phyloP scores from a whole-genome alignment of 1,140 invertebrate genomes.

The Odontomachus brunneus region DNA sequence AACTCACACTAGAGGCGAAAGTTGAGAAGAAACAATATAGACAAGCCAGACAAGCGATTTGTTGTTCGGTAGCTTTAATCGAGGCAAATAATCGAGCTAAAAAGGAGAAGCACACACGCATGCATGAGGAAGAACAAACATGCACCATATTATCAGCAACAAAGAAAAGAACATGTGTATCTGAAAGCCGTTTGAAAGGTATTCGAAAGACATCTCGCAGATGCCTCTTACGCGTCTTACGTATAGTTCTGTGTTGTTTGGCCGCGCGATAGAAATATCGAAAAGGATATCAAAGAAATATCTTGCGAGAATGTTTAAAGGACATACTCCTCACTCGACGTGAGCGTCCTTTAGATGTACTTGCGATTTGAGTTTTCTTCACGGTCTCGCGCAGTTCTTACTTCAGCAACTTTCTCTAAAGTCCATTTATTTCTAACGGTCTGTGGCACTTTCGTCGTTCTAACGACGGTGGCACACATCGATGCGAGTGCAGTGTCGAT shows the following conservation, averaged over 20 bases:
- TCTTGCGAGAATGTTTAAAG: neutral
- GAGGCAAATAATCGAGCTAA: slow-evolving; percentile 21
- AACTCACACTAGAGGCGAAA: slow-evolving; percentile 53
- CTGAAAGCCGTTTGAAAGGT: neutral
- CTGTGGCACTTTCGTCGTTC: slow-evolving; percentile 1
- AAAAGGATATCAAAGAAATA: neutral
- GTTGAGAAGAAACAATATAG: slow-evolving; percentile 50
- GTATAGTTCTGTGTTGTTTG: neutral
- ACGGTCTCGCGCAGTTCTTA: no score
- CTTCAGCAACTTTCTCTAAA: slow-evolving; percentile 19
- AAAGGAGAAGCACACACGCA: slow-evolving; percentile 6
- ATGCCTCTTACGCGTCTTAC: neutral
- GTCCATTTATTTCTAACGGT: no score
- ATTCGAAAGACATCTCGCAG: neutral
- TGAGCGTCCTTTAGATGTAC: neutral
- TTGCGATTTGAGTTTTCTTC: neutral
- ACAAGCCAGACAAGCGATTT: slow-evolving; percentile 39
- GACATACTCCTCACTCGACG: neutral
- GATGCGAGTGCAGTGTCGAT: slow-evolving; percentile 4
- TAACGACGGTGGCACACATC: slow-evolving; percentile 17
- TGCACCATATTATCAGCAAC: neutral
- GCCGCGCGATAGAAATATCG: neutral
- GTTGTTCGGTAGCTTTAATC: slow-evolving; percentile 2
- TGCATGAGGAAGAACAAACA: neutral
- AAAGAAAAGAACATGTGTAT: neutral